Evolutionary conservation across 1,140 invertebrate genomes (phyloP), one percentile per base, ranked within the genome.

Genomic region (Ooceraea biroi): DNA sequence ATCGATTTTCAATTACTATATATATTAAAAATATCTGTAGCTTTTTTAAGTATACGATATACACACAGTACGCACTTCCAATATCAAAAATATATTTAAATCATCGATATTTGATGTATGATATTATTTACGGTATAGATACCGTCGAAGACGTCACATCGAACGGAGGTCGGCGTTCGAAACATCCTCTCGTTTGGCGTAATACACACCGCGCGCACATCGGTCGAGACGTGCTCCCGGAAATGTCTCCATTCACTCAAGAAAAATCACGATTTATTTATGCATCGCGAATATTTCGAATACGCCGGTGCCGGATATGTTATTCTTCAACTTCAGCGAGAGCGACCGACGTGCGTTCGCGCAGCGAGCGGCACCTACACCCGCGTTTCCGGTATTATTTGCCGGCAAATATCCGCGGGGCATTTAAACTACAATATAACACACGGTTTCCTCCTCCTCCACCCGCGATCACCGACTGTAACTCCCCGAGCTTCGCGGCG

Each of bases 371-470:
- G 48, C 63, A 68, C 36, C 63, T 69, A 68, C n/a, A n/a, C 48
- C 55, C 76, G 55, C 48, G 63, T 68, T 78, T 78, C 76, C 48
- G 22, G 30, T 55, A 68, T 68, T 78, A 78, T 78, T 78, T 78
- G 30, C 63, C 48, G 17, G 27, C 50, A 78, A 48, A 78, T 78
- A 78, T 78, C 76, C 65, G 63, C 63, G 7, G 50, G 76, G 76
- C 76, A 78, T 78, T 78, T 78, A 78, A 78, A 69, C 76, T 57
- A 22, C 55, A 78, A 78, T 57, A 22, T 55, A 78, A 78, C 76
- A 41, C 65, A 78, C 50, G 63, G 69, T 78, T 68, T 27, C 8
- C 60, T 50, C 30, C 66, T 55, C n/a, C n/a, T 19, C 17, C 46
- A 17, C 25, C 25, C 25, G 10, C n/a, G n/a, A n/a, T n/a, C n/a